These are phyloP conservation scores for Phocoena phocoena DNA, from an alignment of 2,113 vertebrate species.

Conservation along the genomic window DNA sequence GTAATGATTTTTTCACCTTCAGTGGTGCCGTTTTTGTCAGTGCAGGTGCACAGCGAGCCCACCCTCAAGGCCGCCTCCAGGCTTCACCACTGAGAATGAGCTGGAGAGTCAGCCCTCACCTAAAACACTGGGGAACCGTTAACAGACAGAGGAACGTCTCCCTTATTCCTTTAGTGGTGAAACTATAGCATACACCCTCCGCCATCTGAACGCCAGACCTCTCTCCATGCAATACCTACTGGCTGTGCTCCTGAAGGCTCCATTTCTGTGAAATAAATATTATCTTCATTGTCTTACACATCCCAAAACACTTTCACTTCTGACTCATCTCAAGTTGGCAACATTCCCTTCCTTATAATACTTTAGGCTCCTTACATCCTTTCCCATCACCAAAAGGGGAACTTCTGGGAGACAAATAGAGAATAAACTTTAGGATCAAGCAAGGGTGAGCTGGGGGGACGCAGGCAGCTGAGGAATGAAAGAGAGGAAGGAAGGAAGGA, in stretches of 20 bases:
- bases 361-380: neutral
- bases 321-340: neutral
- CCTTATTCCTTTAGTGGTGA: neutral
- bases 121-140: neutral
- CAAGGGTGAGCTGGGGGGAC: fast-evolving
- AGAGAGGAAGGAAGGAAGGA: neutral
- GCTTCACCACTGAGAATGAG: neutral
- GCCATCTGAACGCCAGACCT: fast-evolving
- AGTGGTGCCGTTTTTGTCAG: neutral
- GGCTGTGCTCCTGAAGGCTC: neutral
- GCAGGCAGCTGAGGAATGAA: neutral
- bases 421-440: neutral
- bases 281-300: neutral
- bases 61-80: fast-evolving
- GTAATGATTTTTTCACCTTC: neutral
- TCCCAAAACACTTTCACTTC: neutral
- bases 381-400: neutral
- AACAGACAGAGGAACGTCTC: fast-evolving
- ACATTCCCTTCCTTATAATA: neutral
- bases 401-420: neutral
- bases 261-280: neutral
- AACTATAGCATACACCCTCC: fast-evolving
- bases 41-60: fast-evolving
- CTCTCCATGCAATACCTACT: neutral
- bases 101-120: fast-evolving